These are phyloP conservation scores for Leucania comma DNA, from an alignment of 2,888 invertebrate species.

Conservation along the genomic window DNA sequence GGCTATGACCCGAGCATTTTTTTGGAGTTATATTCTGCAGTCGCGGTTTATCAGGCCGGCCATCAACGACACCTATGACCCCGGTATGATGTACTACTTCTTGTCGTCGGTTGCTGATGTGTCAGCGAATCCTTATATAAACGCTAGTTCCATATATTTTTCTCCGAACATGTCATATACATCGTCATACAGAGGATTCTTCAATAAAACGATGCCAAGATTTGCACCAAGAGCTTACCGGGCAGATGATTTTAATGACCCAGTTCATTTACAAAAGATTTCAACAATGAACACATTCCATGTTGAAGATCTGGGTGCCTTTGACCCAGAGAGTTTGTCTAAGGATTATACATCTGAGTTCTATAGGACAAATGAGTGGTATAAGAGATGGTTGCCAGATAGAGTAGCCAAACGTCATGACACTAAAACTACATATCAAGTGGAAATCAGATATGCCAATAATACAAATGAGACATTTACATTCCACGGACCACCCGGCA, in stretches of 20 bases:
- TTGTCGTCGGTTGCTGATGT: conserved; percentile 98
- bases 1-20: conserved; percentile 98
- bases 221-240: conserved; percentile 98
- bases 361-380: conserved; percentile 98
- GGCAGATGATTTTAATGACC: conserved; percentile 98
- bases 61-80: conserved; percentile 98
- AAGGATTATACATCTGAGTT: conserved; percentile 97
- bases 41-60: conserved; percentile 97
- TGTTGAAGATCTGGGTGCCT: conserved; percentile 96
- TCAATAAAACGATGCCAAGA: conserved; percentile 98
- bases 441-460: conserved; percentile 98
- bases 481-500: conserved; percentile 98
- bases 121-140: conserved; percentile 97
- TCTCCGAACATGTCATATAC: conserved; percentile 98
- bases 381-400: conserved; percentile 97
- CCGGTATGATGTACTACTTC: conserved; percentile 99
- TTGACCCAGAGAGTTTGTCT: conserved; percentile 94
- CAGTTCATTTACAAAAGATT: conserved; percentile 97
- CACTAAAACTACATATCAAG: conserved; percentile 97
- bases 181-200: conserved; percentile 98
- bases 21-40: conserved; percentile 98
- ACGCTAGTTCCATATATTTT: conserved; percentile 98
- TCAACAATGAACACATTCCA: conserved; percentile 98
- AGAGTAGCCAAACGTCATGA: conserved; percentile 95
- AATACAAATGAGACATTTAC: conserved; percentile 98